A percentile compares a stretch with the other conserved stretches of the same genome.
phyloP scores from a whole-genome alignment of 2,888 invertebrate genomes.

The Ferrisia virgata region DNA sequence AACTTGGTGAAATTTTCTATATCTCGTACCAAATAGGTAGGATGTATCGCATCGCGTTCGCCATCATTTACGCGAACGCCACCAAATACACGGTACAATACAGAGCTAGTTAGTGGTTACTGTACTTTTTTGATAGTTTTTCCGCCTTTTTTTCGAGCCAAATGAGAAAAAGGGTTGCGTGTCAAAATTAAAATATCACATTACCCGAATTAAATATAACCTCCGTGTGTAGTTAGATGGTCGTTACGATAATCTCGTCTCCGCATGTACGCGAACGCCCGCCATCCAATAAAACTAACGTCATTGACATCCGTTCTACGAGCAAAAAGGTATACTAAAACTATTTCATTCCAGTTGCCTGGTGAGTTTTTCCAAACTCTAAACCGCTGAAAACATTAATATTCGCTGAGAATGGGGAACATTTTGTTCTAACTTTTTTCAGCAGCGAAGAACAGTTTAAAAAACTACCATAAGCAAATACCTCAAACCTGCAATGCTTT shows the following conservation, averaged over 20 bases:
- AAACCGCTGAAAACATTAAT: not conserved
- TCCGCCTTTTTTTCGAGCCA: not conserved
- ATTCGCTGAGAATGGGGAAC: too few species aligned
- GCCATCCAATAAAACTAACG: not conserved
- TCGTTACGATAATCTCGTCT: not conserved
- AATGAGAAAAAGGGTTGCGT: conserved; percentile 14
- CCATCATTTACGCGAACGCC: not conserved
- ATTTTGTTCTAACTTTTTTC: not conserved
- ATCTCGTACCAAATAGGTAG: not conserved
- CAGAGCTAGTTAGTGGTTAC: not conserved
- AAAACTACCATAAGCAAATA: too few species aligned
- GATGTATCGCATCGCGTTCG: not conserved
- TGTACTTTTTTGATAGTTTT: not conserved
- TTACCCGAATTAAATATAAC: conserved; percentile 9
- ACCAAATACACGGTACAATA: not conserved
- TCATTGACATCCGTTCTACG: conserved; percentile 4
- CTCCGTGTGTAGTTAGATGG: not conserved
- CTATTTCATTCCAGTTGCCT: not conserved
- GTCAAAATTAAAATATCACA: conserved; percentile 14
- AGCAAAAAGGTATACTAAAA: not conserved
- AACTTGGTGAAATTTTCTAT: not conserved
- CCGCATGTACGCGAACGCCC: not conserved
- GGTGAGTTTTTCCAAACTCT: not conserved
- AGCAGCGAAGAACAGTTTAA: too few species aligned
- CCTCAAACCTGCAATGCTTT: too few species aligned